Conservation (phyloP, 1,140 invertebrate species). For the Halyomorpha halys region DNA sequence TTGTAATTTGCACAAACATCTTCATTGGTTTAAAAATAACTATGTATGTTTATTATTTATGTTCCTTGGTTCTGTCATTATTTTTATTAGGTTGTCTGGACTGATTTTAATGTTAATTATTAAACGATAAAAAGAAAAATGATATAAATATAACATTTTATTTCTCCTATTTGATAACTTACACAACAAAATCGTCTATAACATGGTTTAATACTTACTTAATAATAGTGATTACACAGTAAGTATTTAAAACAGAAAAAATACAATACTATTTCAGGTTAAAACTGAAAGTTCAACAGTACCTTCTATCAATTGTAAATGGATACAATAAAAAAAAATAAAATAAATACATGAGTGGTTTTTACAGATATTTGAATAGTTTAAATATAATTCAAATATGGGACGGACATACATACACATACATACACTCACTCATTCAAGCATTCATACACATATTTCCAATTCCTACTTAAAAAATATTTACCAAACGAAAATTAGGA, state of each 20-base stretch:
- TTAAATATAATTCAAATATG: too few relatives aligned
- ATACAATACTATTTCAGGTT: background rate
- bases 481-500: too few relatives aligned
- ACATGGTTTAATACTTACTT: background rate
- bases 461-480: too few relatives aligned
- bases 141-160: slow-evolving; percentile 8
- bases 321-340: background rate
- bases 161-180: slow-evolving; percentile 1
- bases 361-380: background rate
- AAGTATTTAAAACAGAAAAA: background rate
- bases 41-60: too few relatives aligned
- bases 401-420: too few relatives aligned
- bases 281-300: background rate
- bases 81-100: too few relatives aligned
- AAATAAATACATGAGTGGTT: slow-evolving; percentile 3
- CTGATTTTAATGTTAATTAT: too few relatives aligned
- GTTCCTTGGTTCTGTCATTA: too few relatives aligned
- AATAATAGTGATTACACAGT: slow-evolving; percentile 4
- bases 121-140: background rate
- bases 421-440: too few relatives aligned
- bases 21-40: too few relatives aligned
- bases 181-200: background rate
- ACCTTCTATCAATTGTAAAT: background rate
- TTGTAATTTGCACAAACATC: too few relatives aligned
- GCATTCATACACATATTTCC: too few relatives aligned